Percentiles rank a stretch among this genome's conserved stretches.
phyloP scores from a whole-genome alignment of 2,113 vertebrate genomes.

The Oceanites oceanicus region DNA sequence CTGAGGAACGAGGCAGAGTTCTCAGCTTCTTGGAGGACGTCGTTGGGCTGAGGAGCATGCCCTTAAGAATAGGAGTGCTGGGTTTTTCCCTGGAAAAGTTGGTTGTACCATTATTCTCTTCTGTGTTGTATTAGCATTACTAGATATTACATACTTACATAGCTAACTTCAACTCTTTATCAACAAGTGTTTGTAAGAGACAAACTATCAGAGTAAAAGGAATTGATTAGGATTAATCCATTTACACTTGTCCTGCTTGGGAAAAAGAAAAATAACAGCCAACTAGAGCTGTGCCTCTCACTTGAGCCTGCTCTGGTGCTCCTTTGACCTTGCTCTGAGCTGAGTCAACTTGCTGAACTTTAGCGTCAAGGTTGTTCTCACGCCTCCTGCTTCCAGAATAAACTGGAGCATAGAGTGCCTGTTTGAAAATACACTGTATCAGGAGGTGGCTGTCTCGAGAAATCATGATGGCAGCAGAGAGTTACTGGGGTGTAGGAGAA shows the following conservation, averaged over 20 bases:
- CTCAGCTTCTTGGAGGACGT: not conserved
- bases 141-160: not conserved
- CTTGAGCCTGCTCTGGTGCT: not conserved
- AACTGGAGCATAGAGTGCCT: not conserved
- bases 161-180: not conserved
- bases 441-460: not conserved
- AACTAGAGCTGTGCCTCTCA: not conserved
- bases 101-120: not conserved
- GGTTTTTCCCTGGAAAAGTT: not conserved
- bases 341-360: not conserved
- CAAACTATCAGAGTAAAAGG: not conserved
- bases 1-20: not conserved
- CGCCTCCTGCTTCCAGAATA: not conserved
- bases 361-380: not conserved
- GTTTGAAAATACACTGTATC: not conserved
- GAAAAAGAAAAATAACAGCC: not conserved
- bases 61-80: not conserved
- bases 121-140: not conserved
- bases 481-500: not conserved
- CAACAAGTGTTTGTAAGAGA: not conserved
- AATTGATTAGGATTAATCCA: not conserved
- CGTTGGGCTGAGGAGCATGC: not conserved
- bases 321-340: not conserved
- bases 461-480: not conserved
- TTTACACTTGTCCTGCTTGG: not conserved